phyloP scores from a whole-genome alignment of 2,797 vertebrate species.

The Limosa lapponica region DNA sequence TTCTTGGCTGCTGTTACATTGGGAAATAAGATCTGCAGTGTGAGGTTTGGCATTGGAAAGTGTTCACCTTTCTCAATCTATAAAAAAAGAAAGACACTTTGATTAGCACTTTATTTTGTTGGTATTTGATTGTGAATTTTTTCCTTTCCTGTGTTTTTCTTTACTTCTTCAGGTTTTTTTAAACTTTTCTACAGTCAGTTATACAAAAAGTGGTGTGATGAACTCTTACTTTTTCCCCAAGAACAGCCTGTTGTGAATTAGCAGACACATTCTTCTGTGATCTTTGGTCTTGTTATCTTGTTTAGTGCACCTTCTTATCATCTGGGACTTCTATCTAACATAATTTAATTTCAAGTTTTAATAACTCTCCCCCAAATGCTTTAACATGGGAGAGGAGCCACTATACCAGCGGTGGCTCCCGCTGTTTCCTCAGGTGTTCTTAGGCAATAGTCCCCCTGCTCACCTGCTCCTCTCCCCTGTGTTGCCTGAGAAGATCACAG shows the following conservation, averaged over 20 bases:
- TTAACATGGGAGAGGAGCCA: neutral
- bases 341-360: neutral
- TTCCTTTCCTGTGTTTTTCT: neutral
- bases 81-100: neutral
- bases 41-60: slow-evolving; percentile 81
- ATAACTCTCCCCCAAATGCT: neutral
- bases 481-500: neutral
- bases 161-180: neutral
- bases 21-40: slow-evolving; percentile 85
- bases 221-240: neutral
- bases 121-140: neutral
- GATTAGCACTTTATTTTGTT: neutral
- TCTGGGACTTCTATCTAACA: neutral
- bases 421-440: neutral
- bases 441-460: neutral
- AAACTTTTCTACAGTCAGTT: neutral
- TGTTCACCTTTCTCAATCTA: slow-evolving; percentile 85
- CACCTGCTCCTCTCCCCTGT: neutral
- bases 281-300: neutral
- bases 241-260: neutral
- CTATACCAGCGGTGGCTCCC: neutral
- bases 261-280: neutral
- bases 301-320: neutral
- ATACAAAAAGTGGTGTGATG: neutral
- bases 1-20: slow-evolving; percentile 80